phyloP scores from a whole-genome alignment of 2,113 vertebrate genomes.

The Semnopithecus entellus region DNA sequence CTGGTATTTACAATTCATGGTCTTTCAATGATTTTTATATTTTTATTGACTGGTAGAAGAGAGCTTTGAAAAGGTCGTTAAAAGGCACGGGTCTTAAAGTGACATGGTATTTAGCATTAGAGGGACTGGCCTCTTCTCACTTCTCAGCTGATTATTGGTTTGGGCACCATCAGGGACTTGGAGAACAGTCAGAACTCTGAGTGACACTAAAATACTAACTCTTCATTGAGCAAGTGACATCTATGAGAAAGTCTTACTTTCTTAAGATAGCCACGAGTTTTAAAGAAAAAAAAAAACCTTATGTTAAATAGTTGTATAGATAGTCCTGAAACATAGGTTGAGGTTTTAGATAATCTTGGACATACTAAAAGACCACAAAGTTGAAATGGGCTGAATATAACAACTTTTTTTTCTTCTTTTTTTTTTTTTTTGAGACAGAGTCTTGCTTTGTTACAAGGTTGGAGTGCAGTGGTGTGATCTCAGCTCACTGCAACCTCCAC shows the following conservation, averaged over 20 bases:
- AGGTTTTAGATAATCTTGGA: conserved; percentile 6
- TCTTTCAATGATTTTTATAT: neutral
- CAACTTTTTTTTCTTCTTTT: no score
- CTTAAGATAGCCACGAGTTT: neutral
- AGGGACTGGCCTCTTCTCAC: neutral
- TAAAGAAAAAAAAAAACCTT: neutral
- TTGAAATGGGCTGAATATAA: neutral
- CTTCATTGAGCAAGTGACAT: neutral
- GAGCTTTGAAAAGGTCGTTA: neutral
- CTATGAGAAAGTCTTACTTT: neutral
- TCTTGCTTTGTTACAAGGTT: no score
- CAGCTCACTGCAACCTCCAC: no score
- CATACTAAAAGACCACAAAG: neutral
- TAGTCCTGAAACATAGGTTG: neutral
- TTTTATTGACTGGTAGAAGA: neutral
- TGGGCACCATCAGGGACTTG: neutral
- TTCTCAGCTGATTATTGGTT: neutral
- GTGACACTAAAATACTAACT: neutral
- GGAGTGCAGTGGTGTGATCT: no score
- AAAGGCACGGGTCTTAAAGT: neutral
- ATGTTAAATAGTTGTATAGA: neutral
- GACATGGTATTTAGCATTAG: neutral
- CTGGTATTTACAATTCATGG: neutral
- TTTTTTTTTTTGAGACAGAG: no score
- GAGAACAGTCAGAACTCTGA: neutral